phyloP scores from a whole-genome alignment of 2,113 vertebrate genomes.

The Serinus canaria region DNA sequence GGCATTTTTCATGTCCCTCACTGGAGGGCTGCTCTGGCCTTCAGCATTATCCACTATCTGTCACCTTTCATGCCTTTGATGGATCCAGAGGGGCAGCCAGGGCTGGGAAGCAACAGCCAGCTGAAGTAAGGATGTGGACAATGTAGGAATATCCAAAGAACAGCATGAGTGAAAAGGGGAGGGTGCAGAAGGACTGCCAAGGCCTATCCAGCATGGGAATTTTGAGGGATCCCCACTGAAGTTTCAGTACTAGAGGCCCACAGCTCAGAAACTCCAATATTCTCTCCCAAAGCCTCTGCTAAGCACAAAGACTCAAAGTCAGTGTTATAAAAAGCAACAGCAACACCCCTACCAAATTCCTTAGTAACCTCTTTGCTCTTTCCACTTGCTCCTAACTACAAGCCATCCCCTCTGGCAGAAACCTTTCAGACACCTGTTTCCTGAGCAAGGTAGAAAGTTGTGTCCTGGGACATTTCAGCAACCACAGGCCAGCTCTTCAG shows the following conservation, averaged over 20 bases:
- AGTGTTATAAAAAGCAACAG: neutral
- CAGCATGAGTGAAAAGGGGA: neutral
- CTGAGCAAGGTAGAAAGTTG: constrained; percentile 27
- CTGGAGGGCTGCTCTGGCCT: neutral
- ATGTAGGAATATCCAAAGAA: neutral
- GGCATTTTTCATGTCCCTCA: neutral
- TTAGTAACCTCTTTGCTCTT: neutral
- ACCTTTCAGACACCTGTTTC: constrained; percentile 34
- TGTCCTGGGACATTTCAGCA: neutral
- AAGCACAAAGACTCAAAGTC: neutral
- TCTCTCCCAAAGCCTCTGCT: neutral
- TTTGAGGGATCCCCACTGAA: neutral
- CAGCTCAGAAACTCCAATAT: neutral
- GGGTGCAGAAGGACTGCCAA: neutral
- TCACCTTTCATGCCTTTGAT: neutral
- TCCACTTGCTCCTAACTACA: neutral
- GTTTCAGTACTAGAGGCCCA: neutral
- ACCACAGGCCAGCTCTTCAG: neutral
- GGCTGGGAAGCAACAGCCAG: neutral
- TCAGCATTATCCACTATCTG: neutral
- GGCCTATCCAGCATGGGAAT: neutral
- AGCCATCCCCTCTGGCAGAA: neutral
- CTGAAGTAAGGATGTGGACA: neutral
- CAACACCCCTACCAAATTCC: neutral
- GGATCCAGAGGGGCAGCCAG: neutral